Percentiles rank a stretch among this genome's conserved stretches.
These are phyloP conservation scores for Hymenochirus boettgeri DNA, from an alignment of 2,113 vertebrate genomes.

Conservation along the genomic window DNA sequence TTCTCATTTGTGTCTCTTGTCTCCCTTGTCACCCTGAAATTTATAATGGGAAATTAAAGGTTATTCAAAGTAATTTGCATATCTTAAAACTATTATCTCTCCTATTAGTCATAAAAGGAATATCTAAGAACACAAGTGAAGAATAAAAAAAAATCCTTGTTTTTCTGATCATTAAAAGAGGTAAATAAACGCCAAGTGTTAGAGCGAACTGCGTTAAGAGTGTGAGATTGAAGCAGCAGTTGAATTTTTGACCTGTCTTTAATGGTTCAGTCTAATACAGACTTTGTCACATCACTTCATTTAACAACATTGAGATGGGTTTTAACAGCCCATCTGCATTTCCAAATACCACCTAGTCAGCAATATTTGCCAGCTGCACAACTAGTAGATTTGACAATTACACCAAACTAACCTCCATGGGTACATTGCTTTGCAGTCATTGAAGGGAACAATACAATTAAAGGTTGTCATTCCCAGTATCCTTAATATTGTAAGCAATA, in stretches of 20 bases:
- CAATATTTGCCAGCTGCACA: slow-evolving; percentile 34
- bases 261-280: neutral
- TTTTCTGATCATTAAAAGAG: slow-evolving; percentile 5
- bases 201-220: neutral
- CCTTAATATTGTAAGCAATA: neutral
- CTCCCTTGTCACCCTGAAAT: slow-evolving; percentile 40
- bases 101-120: slow-evolving; percentile 37
- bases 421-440: neutral
- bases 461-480: neutral
- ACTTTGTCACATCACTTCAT: neutral
- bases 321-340: slow-evolving; percentile 15
- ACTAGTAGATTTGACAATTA: slow-evolving; percentile 14
- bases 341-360: slow-evolving; percentile 7
- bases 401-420: neutral
- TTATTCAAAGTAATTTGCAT: slow-evolving; percentile 40
- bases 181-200: neutral
- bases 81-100: slow-evolving; percentile 35
- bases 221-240: neutral
- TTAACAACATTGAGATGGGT: neutral
- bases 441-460: slow-evolving; percentile 4
- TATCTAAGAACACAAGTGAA: neutral
- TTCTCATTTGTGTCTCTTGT: slow-evolving; percentile 36
- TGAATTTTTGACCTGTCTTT: neutral
- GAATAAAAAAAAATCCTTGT: neutral
- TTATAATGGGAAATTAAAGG: slow-evolving; percentile 43